These are phyloP conservation scores for Oreochromis mossambicus DNA, from an alignment of 2,797 vertebrate genomes.

Conservation along the genomic window DNA sequence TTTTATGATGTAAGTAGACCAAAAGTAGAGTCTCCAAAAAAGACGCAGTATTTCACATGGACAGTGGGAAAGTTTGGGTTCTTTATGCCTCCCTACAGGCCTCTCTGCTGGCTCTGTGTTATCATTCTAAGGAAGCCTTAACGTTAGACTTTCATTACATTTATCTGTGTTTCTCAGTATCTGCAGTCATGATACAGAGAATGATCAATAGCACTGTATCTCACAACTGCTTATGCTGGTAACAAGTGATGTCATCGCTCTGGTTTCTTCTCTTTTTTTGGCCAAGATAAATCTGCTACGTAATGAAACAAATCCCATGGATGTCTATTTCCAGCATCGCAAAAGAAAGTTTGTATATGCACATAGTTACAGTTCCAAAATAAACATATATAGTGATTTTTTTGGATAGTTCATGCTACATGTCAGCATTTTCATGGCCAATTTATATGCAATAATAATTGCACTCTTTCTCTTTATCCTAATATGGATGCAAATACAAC, in stretches of 20 bases:
- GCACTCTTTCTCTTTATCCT: background rate
- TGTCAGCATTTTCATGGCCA: background rate
- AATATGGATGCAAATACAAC: background rate
- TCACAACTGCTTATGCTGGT: background rate
- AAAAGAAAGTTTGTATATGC: background rate
- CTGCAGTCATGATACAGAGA: constrained; percentile 4
- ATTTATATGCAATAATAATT: background rate
- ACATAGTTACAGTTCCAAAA: background rate
- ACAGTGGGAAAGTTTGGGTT: background rate
- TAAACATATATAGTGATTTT: background rate
- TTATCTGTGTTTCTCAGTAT: constrained; percentile 6
- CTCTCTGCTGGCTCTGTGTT: background rate
- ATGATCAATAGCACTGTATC: constrained; percentile 9
- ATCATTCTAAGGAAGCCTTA: background rate
- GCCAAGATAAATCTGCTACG: background rate
- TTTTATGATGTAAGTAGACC: background rate
- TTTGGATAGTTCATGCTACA: background rate
- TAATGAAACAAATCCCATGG: background rate
- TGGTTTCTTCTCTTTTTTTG: background rate
- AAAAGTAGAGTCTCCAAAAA: background rate
- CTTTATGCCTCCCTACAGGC: background rate
- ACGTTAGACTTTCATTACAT: background rate
- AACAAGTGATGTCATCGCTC: constrained; percentile 7
- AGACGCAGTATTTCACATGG: background rate
- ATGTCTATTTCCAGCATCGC: background rate